phyloP scores from a whole-genome alignment of 1,140 invertebrate genomes.

The Drosophila bifasciata region DNA sequence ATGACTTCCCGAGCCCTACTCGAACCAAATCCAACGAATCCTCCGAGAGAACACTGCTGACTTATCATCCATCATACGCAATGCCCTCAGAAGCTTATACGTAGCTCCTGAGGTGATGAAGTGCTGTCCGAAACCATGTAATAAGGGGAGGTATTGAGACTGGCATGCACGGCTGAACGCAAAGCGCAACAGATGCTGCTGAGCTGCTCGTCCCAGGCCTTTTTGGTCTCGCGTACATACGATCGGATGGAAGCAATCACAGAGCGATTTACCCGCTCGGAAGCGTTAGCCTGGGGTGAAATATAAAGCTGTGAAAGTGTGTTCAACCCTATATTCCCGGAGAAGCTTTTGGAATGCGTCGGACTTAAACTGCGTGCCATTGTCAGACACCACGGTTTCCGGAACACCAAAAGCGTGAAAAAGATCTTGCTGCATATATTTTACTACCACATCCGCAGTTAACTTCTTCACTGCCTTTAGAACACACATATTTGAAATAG shows the following conservation, averaged over 20 bases:
- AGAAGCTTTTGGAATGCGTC: no score
- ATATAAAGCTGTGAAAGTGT: no score
- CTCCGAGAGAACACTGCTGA: background rate
- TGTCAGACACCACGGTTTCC: no score
- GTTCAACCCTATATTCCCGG: no score
- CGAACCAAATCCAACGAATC: conserved; percentile 10
- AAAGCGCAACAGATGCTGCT: conserved; percentile 11
- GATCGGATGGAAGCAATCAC: conserved; percentile 1
- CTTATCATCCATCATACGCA: conserved; percentile 1
- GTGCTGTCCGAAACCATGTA: conserved; percentile 15
- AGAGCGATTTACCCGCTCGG: no score
- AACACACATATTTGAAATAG: no score
- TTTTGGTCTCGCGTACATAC: conserved; percentile 8
- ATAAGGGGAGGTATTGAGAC: background rate
- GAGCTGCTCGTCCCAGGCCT: conserved; percentile 22
- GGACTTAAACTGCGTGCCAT: no score
- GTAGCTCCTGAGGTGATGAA: background rate
- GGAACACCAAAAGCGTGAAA: no score
- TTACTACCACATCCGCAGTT: no score
- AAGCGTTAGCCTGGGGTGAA: no score
- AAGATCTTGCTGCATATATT: no score
- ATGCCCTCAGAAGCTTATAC: background rate
- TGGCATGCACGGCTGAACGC: background rate
- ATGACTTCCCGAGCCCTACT: background rate
- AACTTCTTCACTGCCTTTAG: no score